These are phyloP conservation scores for Boulengeromyrus knoepffleri DNA, from an alignment of 2,113 vertebrate species.

Conservation along the genomic window DNA sequence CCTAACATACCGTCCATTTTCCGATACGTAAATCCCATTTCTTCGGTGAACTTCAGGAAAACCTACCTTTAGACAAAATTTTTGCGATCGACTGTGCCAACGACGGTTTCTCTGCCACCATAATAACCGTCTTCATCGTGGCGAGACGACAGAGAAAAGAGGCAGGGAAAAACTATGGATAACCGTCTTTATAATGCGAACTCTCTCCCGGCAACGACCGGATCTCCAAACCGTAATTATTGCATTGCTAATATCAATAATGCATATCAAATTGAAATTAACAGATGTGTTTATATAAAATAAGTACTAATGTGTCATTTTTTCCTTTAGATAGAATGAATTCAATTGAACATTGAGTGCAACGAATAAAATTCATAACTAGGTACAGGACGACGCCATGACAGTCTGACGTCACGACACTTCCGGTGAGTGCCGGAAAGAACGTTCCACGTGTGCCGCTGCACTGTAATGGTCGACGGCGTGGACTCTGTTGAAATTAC, in stretches of 20 bases:
- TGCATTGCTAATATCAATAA: not conserved
- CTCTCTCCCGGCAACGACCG: not conserved
- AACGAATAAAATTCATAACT: not conserved
- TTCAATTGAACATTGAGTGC: not conserved
- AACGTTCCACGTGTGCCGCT: not conserved
- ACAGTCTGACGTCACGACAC: not conserved
- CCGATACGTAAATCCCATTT: not conserved
- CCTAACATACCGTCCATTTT: not conserved
- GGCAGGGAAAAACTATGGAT: not conserved
- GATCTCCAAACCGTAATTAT: not conserved
- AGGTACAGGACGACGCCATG: not conserved
- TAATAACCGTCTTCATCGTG: conserved; percentile 82
- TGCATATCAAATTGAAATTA: not conserved
- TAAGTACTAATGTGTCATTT: not conserved
- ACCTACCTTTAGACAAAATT: conserved; percentile 87
- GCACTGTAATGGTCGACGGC: not conserved
- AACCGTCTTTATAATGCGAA: not conserved
- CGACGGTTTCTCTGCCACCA: conserved; percentile 96
- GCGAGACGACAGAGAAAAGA: not conserved
- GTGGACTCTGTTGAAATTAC: not conserved
- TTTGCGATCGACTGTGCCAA: conserved; percentile 91
- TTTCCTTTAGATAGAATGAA: not conserved
- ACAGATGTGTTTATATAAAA: not conserved
- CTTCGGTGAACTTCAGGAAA: not conserved
- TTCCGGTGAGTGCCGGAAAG: not conserved